These are phyloP conservation scores for Octodonta nipae DNA, from an alignment of 2,888 invertebrate genomes.

Conservation along the genomic window DNA sequence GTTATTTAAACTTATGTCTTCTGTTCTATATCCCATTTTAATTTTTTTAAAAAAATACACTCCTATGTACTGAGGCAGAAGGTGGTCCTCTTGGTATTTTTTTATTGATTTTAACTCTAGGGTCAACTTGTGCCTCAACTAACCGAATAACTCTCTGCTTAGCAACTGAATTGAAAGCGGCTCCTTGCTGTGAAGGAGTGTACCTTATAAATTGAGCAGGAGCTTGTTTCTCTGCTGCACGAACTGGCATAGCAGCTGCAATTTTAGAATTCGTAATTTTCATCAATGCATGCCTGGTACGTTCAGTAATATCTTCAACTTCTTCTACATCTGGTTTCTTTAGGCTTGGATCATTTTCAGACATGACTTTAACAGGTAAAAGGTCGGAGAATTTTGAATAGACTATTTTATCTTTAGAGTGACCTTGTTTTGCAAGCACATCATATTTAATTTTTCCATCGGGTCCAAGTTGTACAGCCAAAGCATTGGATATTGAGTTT, in stretches of 20 bases:
- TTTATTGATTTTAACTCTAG: conserved; percentile 94
- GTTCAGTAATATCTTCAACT: conserved; percentile 77
- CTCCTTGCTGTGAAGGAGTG: conserved; percentile 94
- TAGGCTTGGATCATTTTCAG: conserved; percentile 84
- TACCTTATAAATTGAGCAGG: conserved; percentile 97
- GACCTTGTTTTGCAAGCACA: conserved; percentile 85
- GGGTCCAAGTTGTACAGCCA: conserved; percentile 88
- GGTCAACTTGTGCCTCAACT: conserved; percentile 89
- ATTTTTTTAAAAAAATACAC: no score
- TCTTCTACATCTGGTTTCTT: conserved; percentile 79
- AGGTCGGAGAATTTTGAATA: conserved; percentile 89
- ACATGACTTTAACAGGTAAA: conserved; percentile 76
- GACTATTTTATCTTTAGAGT: conserved; percentile 89
- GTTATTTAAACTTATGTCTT: no score
- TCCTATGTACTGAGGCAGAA: conserved; percentile 96
- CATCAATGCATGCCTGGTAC: conserved; percentile 75
- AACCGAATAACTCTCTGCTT: conserved; percentile 94
- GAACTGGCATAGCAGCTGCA: conserved; percentile 90
- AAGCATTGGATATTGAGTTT: conserved; percentile 63
- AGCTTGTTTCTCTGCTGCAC: conserved; percentile 83
- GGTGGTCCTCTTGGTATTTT: conserved; percentile 98
- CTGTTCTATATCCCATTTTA: no score
- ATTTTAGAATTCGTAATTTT: conserved; percentile 81
- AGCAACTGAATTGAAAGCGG: conserved; percentile 86
- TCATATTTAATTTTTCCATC: conserved; percentile 74